These are phyloP conservation scores for Protophormia terraenovae DNA, from an alignment of 2,888 invertebrate species.

Conservation along the genomic window DNA sequence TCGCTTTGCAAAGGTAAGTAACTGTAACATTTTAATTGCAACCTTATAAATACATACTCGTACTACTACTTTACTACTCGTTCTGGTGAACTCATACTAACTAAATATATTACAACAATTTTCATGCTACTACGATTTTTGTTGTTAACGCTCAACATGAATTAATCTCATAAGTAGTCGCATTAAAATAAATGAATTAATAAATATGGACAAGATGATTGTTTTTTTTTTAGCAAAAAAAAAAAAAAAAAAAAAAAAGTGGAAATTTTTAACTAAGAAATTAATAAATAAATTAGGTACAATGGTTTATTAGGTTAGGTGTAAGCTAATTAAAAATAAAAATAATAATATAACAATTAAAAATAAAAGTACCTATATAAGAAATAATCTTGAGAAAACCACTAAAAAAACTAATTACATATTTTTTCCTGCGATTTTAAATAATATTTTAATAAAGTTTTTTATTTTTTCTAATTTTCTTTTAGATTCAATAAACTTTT, in stretches of 20 bases:
- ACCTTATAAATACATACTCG: not conserved
- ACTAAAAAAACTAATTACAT: no score
- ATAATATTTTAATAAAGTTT: no score
- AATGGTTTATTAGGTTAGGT: not conserved
- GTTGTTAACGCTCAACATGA: conserved; percentile 28
- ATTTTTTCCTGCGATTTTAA: no score
- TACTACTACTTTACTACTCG: no score
- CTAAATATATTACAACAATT: conserved; percentile 32
- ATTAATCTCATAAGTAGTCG: not conserved
- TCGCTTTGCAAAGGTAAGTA: conserved; percentile 62
- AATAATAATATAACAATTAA: no score
- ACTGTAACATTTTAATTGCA: conserved; percentile 69
- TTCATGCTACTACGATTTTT: conserved; percentile 41
- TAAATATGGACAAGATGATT: conserved; percentile 41
- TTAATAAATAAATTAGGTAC: conserved; percentile 40
- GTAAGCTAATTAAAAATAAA: no score
- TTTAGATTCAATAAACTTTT: no score
- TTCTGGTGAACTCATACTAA: not conserved
- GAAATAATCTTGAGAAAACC: no score
- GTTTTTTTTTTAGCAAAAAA: no score
- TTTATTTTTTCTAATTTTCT: no score
- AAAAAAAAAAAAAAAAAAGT: no score
- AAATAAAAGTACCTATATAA: no score
- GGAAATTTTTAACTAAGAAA: conserved; percentile 37
- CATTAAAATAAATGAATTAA: not conserved